Evolutionary conservation across 2,797 vertebrate genomes (phyloP).

Genomic region (Myotis myotis): DNA sequence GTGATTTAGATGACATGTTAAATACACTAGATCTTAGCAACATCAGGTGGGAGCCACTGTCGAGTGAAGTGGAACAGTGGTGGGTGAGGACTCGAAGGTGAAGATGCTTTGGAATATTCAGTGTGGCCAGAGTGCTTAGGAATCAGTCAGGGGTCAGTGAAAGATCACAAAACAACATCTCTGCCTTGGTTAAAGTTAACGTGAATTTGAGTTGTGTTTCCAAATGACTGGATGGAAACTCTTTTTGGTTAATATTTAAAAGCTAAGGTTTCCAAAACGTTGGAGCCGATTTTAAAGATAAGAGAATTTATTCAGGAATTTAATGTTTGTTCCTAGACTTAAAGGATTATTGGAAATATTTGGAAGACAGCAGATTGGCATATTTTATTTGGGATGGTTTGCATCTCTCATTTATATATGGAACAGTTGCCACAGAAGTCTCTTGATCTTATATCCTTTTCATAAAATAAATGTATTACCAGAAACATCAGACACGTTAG

Average conservation of each 20-base stretch:
- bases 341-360: conserved; percentile 53
- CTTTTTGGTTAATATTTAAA: conserved; percentile 48
- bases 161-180: background rate
- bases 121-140: background rate
- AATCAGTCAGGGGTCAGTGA: background rate
- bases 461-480: conserved; percentile 52
- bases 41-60: conserved; percentile 1
- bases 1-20: background rate
- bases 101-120: background rate
- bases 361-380: conserved; percentile 16
- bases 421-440: conserved; percentile 25
- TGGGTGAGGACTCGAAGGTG: conserved; percentile 45
- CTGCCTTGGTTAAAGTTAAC: conserved; percentile 19
- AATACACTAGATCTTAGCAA: background rate
- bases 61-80: conserved; percentile 60
- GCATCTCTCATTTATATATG: conserved; percentile 21
- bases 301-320: conserved; percentile 68
- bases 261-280: conserved; percentile 53
- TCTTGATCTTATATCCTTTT: conserved; percentile 60
- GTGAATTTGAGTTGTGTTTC: conserved; percentile 32
- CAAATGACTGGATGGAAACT: conserved; percentile 47
- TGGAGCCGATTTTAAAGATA: conserved; percentile 67
- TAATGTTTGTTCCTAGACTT: conserved; percentile 49
- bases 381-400: conserved; percentile 50
- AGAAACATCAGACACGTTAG: conserved; percentile 54